phyloP scores from a whole-genome alignment of 2,113 vertebrate genomes.

The Burhinus bistriatus region DNA sequence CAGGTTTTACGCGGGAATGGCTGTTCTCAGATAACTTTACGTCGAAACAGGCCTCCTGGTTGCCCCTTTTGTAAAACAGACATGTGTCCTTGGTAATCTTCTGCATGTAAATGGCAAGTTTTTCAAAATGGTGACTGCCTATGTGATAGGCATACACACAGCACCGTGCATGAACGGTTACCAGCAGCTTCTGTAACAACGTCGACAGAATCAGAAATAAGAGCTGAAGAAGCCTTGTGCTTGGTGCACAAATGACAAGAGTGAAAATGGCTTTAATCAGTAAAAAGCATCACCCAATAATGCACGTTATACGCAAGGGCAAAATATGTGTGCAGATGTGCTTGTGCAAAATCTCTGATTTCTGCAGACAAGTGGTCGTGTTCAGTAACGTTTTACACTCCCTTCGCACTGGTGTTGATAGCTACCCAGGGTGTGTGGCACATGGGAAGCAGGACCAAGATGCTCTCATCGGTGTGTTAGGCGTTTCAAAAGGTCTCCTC shows the following conservation, averaged over 20 bases:
- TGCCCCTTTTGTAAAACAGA: background rate
- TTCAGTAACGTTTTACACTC: background rate
- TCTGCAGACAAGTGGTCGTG: background rate
- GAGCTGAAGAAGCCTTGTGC: background rate
- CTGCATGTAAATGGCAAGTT: background rate
- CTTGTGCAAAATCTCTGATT: background rate
- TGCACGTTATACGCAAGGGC: background rate
- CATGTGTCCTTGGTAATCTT: background rate
- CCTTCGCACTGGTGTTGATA: background rate
- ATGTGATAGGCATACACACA: background rate
- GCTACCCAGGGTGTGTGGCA: background rate
- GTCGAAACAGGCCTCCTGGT: background rate
- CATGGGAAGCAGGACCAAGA: background rate
- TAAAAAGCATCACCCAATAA: background rate
- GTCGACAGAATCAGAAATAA: background rate
- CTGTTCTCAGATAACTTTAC: background rate
- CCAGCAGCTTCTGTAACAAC: background rate
- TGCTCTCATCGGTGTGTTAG: background rate
- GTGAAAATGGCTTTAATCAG: background rate
- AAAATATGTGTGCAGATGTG: background rate
- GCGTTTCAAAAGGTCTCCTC: background rate
- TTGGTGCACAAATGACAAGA: background rate
- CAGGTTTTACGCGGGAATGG: background rate
- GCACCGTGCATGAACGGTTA: rapidly evolving
- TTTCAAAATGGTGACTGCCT: background rate